phyloP scores from a whole-genome alignment of 2,797 vertebrate genomes.

The Bufotes viridis region DNA sequence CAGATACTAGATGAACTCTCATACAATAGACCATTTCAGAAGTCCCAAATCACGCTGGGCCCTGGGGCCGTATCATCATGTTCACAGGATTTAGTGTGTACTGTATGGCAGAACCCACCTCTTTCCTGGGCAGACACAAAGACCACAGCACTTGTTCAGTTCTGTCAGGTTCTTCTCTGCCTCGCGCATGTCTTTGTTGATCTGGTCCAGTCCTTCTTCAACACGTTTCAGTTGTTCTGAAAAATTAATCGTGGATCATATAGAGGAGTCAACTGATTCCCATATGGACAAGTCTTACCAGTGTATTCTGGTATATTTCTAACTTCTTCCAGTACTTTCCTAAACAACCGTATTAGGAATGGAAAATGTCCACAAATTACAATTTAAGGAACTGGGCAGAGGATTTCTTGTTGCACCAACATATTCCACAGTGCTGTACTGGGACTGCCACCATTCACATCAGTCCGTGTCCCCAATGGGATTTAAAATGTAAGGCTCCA shows the following conservation, averaged over 20 bases:
- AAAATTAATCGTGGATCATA: conserved; percentile 4
- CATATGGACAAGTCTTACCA: background rate
- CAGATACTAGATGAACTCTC: too few species aligned
- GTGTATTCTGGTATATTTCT: background rate
- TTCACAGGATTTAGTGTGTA: too few species aligned
- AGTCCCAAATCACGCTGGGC: too few species aligned
- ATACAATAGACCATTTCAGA: too few species aligned
- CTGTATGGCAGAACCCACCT: conserved; percentile 76
- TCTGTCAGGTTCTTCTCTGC: conserved; percentile 96
- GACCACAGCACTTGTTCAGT: conserved; percentile 94
- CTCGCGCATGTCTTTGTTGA: conserved; percentile 95
- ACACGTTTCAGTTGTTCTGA: conserved; percentile 89
- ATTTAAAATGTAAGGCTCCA: too few species aligned
- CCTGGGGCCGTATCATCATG: too few species aligned
- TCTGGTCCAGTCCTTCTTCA: conserved; percentile 95
- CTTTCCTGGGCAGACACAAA: conserved; percentile 95
- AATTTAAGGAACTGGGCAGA: background rate
- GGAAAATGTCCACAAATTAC: background rate
- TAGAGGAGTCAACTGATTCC: background rate
- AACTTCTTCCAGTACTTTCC: background rate
- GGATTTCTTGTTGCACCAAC: background rate
- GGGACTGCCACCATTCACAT: too few species aligned
- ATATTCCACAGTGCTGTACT: background rate
- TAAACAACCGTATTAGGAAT: conserved; percentile 23
- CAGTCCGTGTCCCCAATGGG: too few species aligned